Evolutionary conservation across 2,113 vertebrate species (phyloP), one percentile per base, ranked within the genome.

Genomic region (Apeltes quadracus): DNA sequence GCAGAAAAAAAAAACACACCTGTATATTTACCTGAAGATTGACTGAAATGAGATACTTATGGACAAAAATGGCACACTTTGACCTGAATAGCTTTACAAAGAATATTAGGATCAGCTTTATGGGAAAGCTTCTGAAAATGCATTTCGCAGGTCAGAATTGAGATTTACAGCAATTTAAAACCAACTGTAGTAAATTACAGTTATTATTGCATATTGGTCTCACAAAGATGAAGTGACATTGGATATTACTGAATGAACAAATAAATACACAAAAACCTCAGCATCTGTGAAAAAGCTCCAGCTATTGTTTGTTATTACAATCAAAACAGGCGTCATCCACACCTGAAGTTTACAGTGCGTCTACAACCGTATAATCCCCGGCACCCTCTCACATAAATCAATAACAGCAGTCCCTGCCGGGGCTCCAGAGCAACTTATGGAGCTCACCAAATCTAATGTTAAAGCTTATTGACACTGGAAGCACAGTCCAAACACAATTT

Each of bases 341-440:
- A 7, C 48, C 32, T 22, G 0, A 11, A 9, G 53, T 68, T 75
- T 76, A 71, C 64, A 58, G 62, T 6, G 5, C 29, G n/a, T 74
- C 69, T 46, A 32, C 58, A 69, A 53, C 23, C 55, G 22, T n/a
- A 48, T 14, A 41, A 82, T 68, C 72, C 61, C 48, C n/a, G 18
- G 39, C 36, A 58, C 23, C 29, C 69, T 53, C 72, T 59, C 77
- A 69, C 75, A 74, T 39, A 53, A 87, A 84, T 87, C 78, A 84
- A 80, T 83, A 83, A 41, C 2, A 62, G 54, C 63, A 57, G 69
- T 34, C 69, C 58, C 41, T 38, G 48, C 12, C 20, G 32, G 16
- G 61, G 54, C 61, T 34, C 61, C 34, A 58, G 50, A 79, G 68
- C 18, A 44, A 84, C 56, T 65, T n/a, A 27, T 57, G 46, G 32